A percentile compares a stretch with the other conserved stretches of the same genome.
Evolutionary conservation across 2,113 vertebrate species (phyloP).

Genomic region (Rafetus swinhoei): DNA sequence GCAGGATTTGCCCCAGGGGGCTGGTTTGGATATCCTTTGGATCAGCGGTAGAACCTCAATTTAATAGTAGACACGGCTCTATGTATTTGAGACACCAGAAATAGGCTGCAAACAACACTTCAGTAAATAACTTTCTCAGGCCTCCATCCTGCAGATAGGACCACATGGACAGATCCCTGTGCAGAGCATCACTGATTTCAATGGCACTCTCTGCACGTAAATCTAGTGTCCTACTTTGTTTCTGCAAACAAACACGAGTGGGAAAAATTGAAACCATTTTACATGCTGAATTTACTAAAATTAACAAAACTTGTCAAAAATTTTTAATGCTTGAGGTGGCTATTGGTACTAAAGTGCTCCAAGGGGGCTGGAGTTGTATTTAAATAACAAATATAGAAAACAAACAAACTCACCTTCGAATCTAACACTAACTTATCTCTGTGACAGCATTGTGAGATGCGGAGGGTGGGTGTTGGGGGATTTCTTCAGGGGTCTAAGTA

Average conservation of each 20-base stretch:
- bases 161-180: not conserved
- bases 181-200: not conserved
- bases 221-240: not conserved
- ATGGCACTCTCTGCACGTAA: not conserved
- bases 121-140: not conserved
- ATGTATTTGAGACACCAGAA: not conserved
- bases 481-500: slow-evolving; percentile 38
- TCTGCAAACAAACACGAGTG: not conserved
- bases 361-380: not conserved
- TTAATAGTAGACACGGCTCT: not conserved
- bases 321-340: not conserved
- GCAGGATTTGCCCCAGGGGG: not conserved
- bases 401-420: slow-evolving; percentile 27
- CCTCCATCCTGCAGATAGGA: not conserved
- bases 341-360: slow-evolving; percentile 4
- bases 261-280: not conserved
- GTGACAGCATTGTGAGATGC: not conserved
- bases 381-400: slow-evolving; percentile 29
- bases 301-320: not conserved
- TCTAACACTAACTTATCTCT: slow-evolving; percentile 7
- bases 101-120: not conserved
- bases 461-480: not conserved
- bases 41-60: not conserved
- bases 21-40: not conserved
- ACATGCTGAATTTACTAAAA: not conserved